Base-by-base conservation (phyloP, 2,113 vertebrate species). In the Dicerorhinus sumatrensis region DNA sequence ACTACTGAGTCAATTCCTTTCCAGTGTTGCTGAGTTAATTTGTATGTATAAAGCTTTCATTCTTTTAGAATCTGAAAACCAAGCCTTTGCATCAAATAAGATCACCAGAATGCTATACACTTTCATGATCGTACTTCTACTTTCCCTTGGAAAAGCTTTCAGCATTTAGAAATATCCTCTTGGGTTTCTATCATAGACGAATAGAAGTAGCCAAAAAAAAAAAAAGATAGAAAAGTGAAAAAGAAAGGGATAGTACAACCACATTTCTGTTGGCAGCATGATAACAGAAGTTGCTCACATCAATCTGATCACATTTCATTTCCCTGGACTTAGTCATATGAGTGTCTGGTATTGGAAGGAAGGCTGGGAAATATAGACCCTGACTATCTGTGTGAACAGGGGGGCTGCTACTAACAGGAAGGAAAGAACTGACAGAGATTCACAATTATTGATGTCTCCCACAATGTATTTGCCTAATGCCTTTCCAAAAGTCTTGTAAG, bases 41-140 rank as follows among this genome's bases (percentile, higher is more conserved):
- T 29, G 23, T 27, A 8, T 11, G n/a, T 10, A 2, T 8, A 33
- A 39, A 42, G 21, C 29, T 91, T 94, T 63, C 11, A 51, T 76
- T 80, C 51, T 63, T 91, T 48, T 2, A 51, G 25, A 58, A 25
- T 75, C 25, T 54, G 18, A 42, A 60, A 76, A 20, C 39, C 72
- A 83, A 46, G 8, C 5, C 42, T 60, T n/a, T 42, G 39, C 12
- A 39, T 33, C 23, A 21, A 36, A 20, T 58, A 58, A 81, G 60
- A 36, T 7, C 31, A 54, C 3, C 2, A 29, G n/a, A 16, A 11
- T 23, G 5, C 8, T 48, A 10, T 23, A 56, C 0, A 21, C 21
- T 73, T 76, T 46, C 16, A 31, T 11, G 11, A 21, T 48, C 6
- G 10, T 13, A 18, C 8, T 82, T 75, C 13, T 27, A 0, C 20